Evolutionary conservation across 2,888 invertebrate species (phyloP).

Genomic region (Cheilosia impressa): DNA sequence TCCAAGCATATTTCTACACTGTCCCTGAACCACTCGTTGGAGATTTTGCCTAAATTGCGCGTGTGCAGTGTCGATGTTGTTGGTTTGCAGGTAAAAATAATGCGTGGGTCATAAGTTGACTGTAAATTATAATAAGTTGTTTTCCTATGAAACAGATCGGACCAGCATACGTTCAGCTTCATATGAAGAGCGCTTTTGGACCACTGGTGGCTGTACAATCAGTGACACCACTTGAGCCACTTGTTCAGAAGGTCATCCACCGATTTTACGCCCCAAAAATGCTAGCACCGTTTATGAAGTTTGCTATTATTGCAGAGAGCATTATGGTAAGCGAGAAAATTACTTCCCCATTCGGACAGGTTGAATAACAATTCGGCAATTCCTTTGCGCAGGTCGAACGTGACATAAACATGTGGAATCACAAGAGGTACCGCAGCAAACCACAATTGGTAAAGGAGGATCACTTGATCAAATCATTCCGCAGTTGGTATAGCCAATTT

Average conservation of each 20-base stretch:
- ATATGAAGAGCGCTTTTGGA: slow-evolving; percentile 86
- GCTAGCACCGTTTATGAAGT: slow-evolving; percentile 87
- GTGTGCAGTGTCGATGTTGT: slow-evolving; percentile 86
- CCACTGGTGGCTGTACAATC: slow-evolving; percentile 88
- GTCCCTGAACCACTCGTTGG: slow-evolving; percentile 86
- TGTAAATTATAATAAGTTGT: not conserved
- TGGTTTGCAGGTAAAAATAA: slow-evolving; percentile 86
- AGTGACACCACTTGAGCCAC: slow-evolving; percentile 91
- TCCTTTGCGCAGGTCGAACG: slow-evolving; percentile 88
- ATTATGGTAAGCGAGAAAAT: slow-evolving; percentile 85
- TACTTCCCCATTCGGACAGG: too few species aligned
- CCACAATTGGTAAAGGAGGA: slow-evolving; percentile 91
- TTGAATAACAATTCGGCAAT: not conserved
- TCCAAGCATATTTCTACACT: slow-evolving; percentile 87
- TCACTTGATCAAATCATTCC: slow-evolving; percentile 88
- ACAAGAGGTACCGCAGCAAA: slow-evolving; percentile 89
- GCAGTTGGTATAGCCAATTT: slow-evolving; percentile 94
- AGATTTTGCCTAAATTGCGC: slow-evolving; percentile 86
- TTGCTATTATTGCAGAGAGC: slow-evolving; percentile 88
- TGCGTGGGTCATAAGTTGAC: not conserved
- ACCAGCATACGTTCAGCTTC: slow-evolving; percentile 90
- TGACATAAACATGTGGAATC: slow-evolving; percentile 94
- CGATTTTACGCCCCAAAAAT: slow-evolving; percentile 88
- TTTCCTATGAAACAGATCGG: slow-evolving; percentile 85
- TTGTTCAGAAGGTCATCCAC: slow-evolving; percentile 91